Base-by-base conservation (phyloP, 2,113 vertebrate genomes). In the Hiodon tergisus region DNA sequence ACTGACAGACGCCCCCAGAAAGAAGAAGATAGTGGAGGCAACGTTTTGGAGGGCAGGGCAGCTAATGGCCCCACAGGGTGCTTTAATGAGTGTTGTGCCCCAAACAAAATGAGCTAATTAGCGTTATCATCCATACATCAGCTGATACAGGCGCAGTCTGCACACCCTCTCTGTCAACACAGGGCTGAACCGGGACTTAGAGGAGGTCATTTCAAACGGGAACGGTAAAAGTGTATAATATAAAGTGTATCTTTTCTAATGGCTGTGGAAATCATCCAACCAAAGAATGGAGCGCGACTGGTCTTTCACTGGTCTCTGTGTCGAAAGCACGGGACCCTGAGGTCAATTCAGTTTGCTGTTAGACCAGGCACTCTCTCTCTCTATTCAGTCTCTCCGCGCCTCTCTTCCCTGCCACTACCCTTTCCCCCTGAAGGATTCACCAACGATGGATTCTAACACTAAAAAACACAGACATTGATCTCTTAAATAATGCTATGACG, bases 41-140 rank as follows among this genome's bases (percentile, higher is more conserved):
- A 84, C 81, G 85, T 89, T 91, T 90, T 88, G 88, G 88, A 89
- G 87, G 90, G 89, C 87, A 86, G 84, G 88, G 89, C 87, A 86
- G 88, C 89, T 91, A 90, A 90, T 88, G 88, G 90, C 89, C 90
- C 91, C 89, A 90, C 90, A 89, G 90, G 89, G 88, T 89, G 90
- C 89, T 90, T 31, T 90, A 91, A 92, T 90, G 89, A 90, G 86
- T 90, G 89, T 88, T 90, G 88, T 89, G 90, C 90, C 90, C 89
- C 87, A 91, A 91, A 91, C 90, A 91, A 91, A 92, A 91, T 77
- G 87, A 91, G 88, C 90, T 92, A 91, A 92, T 92, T 92, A 92
- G 89, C 88, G 88, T 90, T 91, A 89, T 89, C 88, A 89, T 90
- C 87, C 86, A 88, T 90, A 91, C 86, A 92, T 91, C 87, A 90